Evolutionary conservation across 2,888 invertebrate genomes (phyloP).

Genomic region (Drosophila hamatofila): DNA sequence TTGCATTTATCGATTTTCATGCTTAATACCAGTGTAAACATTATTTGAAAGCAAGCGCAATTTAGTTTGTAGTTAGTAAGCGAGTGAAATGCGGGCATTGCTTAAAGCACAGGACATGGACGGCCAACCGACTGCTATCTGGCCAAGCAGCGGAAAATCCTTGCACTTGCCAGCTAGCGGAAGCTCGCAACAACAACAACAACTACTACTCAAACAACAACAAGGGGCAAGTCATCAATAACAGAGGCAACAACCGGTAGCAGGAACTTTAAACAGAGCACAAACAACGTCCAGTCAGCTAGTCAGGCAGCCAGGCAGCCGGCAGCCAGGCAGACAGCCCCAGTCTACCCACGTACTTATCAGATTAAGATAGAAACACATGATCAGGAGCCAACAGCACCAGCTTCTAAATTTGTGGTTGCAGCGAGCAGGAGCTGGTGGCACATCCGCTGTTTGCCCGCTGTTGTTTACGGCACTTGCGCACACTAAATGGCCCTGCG

Average conservation of each 20-base stretch:
- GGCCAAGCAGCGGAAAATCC: slow-evolving; percentile 60
- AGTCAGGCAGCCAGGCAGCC: slow-evolving; percentile 14
- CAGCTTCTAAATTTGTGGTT: slow-evolving; percentile 59
- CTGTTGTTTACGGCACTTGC: slow-evolving; percentile 39
- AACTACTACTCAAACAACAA: slow-evolving; percentile 34
- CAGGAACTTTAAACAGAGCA: slow-evolving; percentile 56
- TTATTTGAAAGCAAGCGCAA: slow-evolving; percentile 46
- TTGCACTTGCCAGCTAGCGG: slow-evolving; percentile 54
- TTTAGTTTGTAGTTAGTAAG: slow-evolving; percentile 49
- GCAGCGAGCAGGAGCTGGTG: slow-evolving; percentile 13
- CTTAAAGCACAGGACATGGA: slow-evolving; percentile 44
- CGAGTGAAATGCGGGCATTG: slow-evolving; percentile 29
- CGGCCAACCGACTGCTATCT: slow-evolving; percentile 48
- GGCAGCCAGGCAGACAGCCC: slow-evolving; percentile 5
- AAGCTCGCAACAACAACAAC: slow-evolving; percentile 42
- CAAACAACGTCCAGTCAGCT: slow-evolving; percentile 41
- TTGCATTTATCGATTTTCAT: slow-evolving; percentile 58
- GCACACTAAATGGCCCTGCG: slow-evolving; percentile 62
- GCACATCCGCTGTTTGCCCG: slow-evolving; percentile 41
- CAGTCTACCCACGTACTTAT: slow-evolving; percentile 57
- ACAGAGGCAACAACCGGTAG: slow-evolving; percentile 49
- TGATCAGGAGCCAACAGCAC: slow-evolving; percentile 50
- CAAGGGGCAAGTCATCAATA: slow-evolving; percentile 63
- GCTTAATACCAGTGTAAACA: slow-evolving; percentile 47
- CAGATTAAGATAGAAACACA: slow-evolving; percentile 75